Percentiles rank a stretch among this genome's conserved stretches.
These are phyloP conservation scores for Felis catus DNA, from an alignment of 2,113 vertebrate genomes.

Conservation along the genomic window F.catus_Fca126_mat1.0 CM031421.1:94711501-94712000, in stretches of 20 bases:
- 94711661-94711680: not conserved
- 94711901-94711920: not conserved
- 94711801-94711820: rapidly evolving
- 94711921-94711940: not conserved
- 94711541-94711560: not conserved
- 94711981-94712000: not conserved
- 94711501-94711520: not conserved
- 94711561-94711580: not conserved
- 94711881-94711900: not conserved
- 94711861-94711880: not conserved
- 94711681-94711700: not conserved
- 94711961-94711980: not conserved
- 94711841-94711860: not conserved
- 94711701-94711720: not conserved
- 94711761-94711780: not conserved
- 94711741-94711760: not conserved
- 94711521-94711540: not conserved
- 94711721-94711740: not conserved
- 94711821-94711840: not conserved
- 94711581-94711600: not conserved
- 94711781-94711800: rapidly evolving
- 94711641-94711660: not conserved
- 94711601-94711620: not conserved
- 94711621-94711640: not conserved
- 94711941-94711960: not conserved